phyloP scores from a whole-genome alignment of 2,888 invertebrate species.

The Pilophorus perplexus region DNA sequence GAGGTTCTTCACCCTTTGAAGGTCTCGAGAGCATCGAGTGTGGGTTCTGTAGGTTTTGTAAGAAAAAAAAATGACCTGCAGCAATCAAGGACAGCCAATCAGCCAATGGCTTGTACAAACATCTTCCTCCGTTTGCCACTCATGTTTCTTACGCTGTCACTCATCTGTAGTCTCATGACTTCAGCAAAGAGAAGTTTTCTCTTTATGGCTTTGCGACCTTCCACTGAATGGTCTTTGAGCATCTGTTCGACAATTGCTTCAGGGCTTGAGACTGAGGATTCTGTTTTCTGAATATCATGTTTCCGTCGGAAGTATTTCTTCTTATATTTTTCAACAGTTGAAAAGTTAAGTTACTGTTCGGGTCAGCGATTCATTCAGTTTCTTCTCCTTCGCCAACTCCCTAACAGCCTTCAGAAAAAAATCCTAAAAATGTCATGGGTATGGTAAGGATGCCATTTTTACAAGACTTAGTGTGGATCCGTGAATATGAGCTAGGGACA shows the following conservation, averaged over 20 bases:
- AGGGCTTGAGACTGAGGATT: conserved; percentile 1
- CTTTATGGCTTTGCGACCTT: neutral
- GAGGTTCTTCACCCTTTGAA: neutral
- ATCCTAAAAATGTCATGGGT: too few species aligned
- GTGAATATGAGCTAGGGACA: too few species aligned
- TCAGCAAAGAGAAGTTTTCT: neutral
- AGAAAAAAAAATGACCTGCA: too few species aligned
- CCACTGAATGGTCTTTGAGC: neutral
- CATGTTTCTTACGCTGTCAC: neutral
- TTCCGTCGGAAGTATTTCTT: neutral
- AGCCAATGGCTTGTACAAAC: neutral
- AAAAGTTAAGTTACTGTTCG: neutral
- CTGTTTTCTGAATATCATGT: neutral
- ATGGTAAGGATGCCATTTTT: too few species aligned
- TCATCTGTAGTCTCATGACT: neutral
- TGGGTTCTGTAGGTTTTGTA: neutral
- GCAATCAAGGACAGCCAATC: too few species aligned
- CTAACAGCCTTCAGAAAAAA: too few species aligned
- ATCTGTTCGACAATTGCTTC: neutral
- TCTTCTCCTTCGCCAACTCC: neutral
- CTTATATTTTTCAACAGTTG: neutral
- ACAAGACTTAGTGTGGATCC: too few species aligned
- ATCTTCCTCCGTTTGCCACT: neutral
- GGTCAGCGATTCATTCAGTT: too few species aligned
- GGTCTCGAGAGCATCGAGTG: neutral